Evolutionary conservation across 2,888 invertebrate species (phyloP).

Genomic region (Aproaerema taeniolella): DNA sequence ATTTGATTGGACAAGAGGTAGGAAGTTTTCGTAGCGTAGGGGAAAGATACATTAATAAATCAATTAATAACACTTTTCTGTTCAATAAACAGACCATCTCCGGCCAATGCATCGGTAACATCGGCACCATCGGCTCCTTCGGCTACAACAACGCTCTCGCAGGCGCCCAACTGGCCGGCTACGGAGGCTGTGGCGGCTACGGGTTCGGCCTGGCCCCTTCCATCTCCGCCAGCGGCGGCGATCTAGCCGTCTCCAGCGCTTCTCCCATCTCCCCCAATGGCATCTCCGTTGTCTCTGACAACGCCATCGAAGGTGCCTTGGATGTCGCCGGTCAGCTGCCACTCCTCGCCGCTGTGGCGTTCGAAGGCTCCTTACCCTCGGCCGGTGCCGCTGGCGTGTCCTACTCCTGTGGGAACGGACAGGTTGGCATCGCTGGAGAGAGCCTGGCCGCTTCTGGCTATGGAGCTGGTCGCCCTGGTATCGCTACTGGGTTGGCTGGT

Average conservation of each 20-base stretch:
- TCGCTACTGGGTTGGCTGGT: not conserved
- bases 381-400: slow-evolving; percentile 23
- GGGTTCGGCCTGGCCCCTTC: not conserved
- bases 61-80: not conserved
- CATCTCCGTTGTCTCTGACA: slow-evolving; percentile 28
- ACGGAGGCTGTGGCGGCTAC: not conserved
- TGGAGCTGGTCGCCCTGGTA: not conserved
- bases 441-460: slow-evolving; percentile 4
- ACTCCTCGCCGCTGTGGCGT: slow-evolving; percentile 24
- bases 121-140: not conserved
- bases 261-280: slow-evolving; percentile 28
- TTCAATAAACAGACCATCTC: not conserved
- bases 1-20: too few relatives aligned
- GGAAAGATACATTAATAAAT: not conserved
- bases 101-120: not conserved
- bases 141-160: not conserved
- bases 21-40: too few relatives aligned
- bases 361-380: slow-evolving; percentile 25
- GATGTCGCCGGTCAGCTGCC: slow-evolving; percentile 26
- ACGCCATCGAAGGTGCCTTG: slow-evolving; percentile 28
- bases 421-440: slow-evolving; percentile 4
- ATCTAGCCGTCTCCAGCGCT: slow-evolving; percentile 16
- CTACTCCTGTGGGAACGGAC: slow-evolving; percentile 25
- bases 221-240: slow-evolving; percentile 12
- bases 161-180: not conserved